Conservation (phyloP, 2,113 vertebrate species). For the Cryptotis parvus region DNA sequence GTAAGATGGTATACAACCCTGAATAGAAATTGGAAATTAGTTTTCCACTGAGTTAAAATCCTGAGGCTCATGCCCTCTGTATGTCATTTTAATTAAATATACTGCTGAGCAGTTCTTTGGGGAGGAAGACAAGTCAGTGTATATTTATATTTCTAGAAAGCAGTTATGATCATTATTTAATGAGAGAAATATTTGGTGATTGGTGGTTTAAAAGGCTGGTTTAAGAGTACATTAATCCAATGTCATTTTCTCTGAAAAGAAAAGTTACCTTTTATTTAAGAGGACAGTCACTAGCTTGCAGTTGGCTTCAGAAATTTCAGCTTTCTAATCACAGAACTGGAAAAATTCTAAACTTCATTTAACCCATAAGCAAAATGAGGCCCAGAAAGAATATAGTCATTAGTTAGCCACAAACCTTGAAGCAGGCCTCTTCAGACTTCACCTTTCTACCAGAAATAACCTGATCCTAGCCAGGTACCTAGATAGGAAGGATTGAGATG, state of each 20-base stretch:
- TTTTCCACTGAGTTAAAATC: conserved; percentile 77
- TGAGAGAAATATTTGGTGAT: conserved; percentile 70
- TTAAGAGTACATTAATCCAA: conserved; percentile 40
- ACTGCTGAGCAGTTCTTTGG: conserved; percentile 32
- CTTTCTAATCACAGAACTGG: conserved; percentile 42
- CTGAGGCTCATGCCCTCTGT: conserved; percentile 67
- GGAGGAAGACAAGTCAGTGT: neutral
- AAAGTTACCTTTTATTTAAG: conserved; percentile 58
- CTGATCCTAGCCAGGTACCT: neutral
- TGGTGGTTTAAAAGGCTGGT: neutral
- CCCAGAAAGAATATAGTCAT: neutral
- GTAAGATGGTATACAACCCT: conserved; percentile 71
- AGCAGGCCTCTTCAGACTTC: neutral
- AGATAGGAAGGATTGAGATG: conserved; percentile 14
- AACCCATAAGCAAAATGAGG: conserved; percentile 6
- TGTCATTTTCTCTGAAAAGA: conserved; percentile 33
- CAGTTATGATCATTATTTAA: conserved; percentile 6
- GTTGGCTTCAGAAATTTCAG: conserved; percentile 9
- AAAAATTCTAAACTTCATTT: conserved; percentile 27
- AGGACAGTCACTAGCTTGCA: conserved; percentile 24
- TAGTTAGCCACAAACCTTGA: conserved; percentile 32
- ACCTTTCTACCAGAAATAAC: conserved; percentile 14
- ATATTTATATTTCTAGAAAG: conserved; percentile 46
- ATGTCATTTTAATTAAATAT: conserved; percentile 75
- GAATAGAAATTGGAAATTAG: conserved; percentile 82